Evolutionary conservation across 2,113 vertebrate species (phyloP).

Genomic region (Pogonocichla stellata): DNA sequence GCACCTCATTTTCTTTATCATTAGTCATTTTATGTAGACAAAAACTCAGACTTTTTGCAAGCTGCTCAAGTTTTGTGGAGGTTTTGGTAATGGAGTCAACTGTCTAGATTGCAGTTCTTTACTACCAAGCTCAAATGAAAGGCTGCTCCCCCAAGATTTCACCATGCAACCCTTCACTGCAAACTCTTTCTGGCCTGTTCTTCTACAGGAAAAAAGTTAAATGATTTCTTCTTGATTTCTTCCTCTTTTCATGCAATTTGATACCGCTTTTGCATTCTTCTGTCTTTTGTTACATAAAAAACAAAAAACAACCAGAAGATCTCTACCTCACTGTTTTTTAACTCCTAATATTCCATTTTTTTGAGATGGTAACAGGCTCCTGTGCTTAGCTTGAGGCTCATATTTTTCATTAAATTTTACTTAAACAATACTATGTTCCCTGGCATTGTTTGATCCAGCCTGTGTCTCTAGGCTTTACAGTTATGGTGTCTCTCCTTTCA

Average conservation of each 20-base stretch:
- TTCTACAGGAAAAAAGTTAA: not conserved
- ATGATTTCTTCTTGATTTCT: not conserved
- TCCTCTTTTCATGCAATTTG: not conserved
- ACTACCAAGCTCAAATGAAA: not conserved
- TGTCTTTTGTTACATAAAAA: not conserved
- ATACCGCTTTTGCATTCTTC: not conserved
- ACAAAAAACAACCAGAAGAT: not conserved
- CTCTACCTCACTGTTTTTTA: not conserved
- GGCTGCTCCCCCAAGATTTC: not conserved
- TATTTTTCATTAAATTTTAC: constrained; percentile 11
- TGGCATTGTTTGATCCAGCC: not conserved
- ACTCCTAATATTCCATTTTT: not conserved
- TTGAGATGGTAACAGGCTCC: not conserved
- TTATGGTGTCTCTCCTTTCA: not conserved
- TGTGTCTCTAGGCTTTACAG: not conserved
- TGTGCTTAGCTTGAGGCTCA: not conserved
- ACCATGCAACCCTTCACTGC: not conserved
- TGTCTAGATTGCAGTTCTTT: not conserved
- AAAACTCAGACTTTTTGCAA: not conserved
- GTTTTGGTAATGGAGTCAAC: not conserved
- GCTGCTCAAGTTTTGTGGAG: not conserved
- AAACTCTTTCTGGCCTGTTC: not conserved
- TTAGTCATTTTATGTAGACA: not conserved
- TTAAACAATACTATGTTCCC: not conserved
- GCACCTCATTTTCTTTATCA: not conserved